These are phyloP conservation scores for Apodemus speciosus DNA, from an alignment of 2,113 vertebrate species.

Conservation along the genomic window DNA sequence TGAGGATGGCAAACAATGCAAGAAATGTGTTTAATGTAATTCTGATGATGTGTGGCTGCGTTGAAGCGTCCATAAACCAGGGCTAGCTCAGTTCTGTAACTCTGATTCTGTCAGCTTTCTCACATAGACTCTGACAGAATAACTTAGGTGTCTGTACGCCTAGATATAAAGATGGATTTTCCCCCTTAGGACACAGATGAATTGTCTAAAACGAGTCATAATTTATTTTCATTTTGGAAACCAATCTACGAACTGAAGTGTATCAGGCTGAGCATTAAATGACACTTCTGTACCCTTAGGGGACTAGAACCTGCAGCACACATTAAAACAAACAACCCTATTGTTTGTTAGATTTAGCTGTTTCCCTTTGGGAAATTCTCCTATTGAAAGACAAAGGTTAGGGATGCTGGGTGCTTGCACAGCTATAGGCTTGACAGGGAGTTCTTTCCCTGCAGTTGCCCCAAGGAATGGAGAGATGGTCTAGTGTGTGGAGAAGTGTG, in stretches of 20 bases:
- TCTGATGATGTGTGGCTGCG: neutral
- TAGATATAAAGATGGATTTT: constrained; percentile 26
- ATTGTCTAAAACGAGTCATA: constrained; percentile 59
- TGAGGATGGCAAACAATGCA: neutral
- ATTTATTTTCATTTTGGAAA: constrained; percentile 70
- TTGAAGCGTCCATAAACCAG: neutral
- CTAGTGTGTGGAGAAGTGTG: too few relatives aligned
- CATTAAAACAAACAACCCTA: constrained; percentile 65
- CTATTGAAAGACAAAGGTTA: constrained; percentile 8
- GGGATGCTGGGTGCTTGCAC: neutral
- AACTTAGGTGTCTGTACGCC: constrained; percentile 40
- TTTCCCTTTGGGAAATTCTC: constrained; percentile 52
- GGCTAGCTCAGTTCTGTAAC: neutral
- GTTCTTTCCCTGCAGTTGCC: too few relatives aligned
- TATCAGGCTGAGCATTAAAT: constrained; percentile 60
- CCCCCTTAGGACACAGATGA: constrained; percentile 45
- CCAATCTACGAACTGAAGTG: constrained; percentile 67
- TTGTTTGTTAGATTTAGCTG: constrained; percentile 38
- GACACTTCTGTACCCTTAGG: constrained; percentile 58
- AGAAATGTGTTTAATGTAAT: neutral
- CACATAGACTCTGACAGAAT: constrained; percentile 4
- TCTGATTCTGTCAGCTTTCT: neutral
- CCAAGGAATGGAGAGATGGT: neutral
- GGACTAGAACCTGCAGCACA: constrained; percentile 49
- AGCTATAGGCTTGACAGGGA: neutral